A percentile compares a stretch with the other conserved stretches of the same genome.
Conservation (phyloP, 2,797 vertebrate species). For the Pyrocephalus nanus region DNA sequence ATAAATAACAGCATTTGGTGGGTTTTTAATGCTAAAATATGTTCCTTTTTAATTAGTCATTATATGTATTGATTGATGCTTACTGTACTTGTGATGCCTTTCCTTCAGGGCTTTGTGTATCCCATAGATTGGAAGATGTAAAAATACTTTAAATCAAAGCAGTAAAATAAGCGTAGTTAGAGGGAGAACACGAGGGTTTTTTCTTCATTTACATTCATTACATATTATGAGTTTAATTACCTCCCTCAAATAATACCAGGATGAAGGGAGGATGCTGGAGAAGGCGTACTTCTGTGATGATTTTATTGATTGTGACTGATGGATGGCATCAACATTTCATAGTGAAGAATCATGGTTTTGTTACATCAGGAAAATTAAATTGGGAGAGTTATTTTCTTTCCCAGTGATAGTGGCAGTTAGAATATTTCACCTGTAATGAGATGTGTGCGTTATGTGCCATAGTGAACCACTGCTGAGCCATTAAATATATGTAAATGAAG, state of each 20-base stretch:
- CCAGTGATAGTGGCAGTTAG: constrained; percentile 91
- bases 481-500: constrained; percentile 99
- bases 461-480: constrained; percentile 98
- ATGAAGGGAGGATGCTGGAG: constrained; percentile 72
- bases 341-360: constrained; percentile 89
- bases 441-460: constrained; percentile 91
- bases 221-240: constrained; percentile 85
- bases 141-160: constrained; percentile 77
- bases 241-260: constrained; percentile 79
- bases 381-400: constrained; percentile 89
- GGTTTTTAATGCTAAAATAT: constrained; percentile 68
- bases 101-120: constrained; percentile 66
- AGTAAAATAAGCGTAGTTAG: constrained; percentile 78
- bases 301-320: constrained; percentile 89
- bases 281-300: constrained; percentile 78
- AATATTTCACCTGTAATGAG: constrained; percentile 98
- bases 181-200: constrained; percentile 73
- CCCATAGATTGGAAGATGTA: constrained; percentile 70
- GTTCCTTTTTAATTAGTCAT: constrained; percentile 73
- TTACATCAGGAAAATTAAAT: constrained; percentile 89
- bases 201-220: constrained; percentile 84
- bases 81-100: constrained; percentile 65
- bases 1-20: constrained; percentile 63
- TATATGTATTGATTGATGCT: constrained; percentile 69
- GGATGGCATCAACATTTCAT: constrained; percentile 89